Evolutionary conservation across 2,113 vertebrate genomes (phyloP), one percentile per base, ranked within the genome.

Genomic region (Limnothrissa miodon): DNA sequence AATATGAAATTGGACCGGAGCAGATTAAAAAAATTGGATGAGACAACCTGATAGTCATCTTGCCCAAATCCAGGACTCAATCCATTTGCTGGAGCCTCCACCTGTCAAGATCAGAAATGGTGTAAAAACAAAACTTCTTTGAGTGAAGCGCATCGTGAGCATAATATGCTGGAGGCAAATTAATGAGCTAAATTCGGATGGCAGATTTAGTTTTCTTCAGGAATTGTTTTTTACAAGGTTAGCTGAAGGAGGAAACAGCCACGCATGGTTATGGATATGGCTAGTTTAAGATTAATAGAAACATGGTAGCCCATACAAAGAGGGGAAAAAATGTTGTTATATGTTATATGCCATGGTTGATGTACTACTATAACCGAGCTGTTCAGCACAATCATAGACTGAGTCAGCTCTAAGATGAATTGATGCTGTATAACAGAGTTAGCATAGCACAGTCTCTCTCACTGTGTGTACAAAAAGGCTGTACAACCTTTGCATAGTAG

Each of bases 1-100:
- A 94, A 95, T 95, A 94, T 95, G 91, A 94, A 92, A 93, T 93
- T 93, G 90, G 88, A 92, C 90, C 85, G 89, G 83, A 80, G 87
- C 87, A 83, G 87, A 91, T 88, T 11, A 87, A 89, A 88, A 90
- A 88, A 91, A 90, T 87, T 86, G 90, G 87, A 83, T 51, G 83
- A 88, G 83, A 88, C 91, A 92, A 86, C 84, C 90, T 90, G 88
- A 92, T 91, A 94, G 89, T 91, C 87, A 78, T 78, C 83, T 83
- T 79, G 56, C 82, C 81, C 53, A 89, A 88, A 88, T 82, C 80
- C 83, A 56, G 81, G 84, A 88, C 90, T 90, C 81, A 89, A 87
- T 94, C 90, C 86, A 90, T 90, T 93, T 91, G 89, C 83, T 36
- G 53, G 78, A 86, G 83, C 83, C 85, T 85, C 66, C 84, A 89